A percentile compares a stretch with the other conserved stretches of the same genome.
These are phyloP conservation scores for Strigamia crassipes DNA, from an alignment of 2,888 invertebrate genomes.

Conservation along the genomic window DNA sequence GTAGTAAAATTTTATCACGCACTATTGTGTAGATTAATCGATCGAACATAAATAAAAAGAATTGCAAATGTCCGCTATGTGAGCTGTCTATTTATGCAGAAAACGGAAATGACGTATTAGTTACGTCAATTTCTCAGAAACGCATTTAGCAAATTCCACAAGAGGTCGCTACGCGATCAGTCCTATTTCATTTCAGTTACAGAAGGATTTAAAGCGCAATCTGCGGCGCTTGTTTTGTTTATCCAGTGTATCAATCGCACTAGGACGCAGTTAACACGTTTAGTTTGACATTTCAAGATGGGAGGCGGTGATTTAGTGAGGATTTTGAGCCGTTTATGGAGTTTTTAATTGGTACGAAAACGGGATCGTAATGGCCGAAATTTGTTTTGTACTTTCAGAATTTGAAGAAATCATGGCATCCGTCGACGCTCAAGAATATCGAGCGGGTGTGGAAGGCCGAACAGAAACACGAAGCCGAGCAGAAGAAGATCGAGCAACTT, in stretches of 20 bases:
- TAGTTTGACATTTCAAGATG: constrained; percentile 8
- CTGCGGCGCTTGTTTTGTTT: not conserved
- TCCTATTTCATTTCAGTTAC: not conserved
- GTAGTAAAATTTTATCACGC: too few species aligned
- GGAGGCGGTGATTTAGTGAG: constrained; percentile 32
- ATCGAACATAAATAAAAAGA: too few species aligned
- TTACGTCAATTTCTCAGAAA: not conserved
- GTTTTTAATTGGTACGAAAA: not conserved
- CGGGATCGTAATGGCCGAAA: not conserved
- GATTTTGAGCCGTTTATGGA: not conserved
- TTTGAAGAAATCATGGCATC: constrained; percentile 80
- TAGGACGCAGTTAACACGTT: not conserved
- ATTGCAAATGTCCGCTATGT: too few species aligned
- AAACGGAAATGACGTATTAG: too few species aligned
- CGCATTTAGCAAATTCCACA: not conserved
- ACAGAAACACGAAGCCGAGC: constrained; percentile 72
- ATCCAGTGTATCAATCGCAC: not conserved
- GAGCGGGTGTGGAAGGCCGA: constrained; percentile 79
- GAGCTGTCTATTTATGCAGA: too few species aligned
- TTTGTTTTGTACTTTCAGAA: constrained; percentile 63
- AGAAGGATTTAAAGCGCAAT: not conserved
- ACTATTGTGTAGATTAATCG: too few species aligned
- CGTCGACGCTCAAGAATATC: constrained; percentile 75
- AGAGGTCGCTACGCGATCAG: not conserved
- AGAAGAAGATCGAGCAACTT: constrained; percentile 69